Conservation (phyloP, 2,797 vertebrate species). For the Loris lydekkerianus region DNA sequence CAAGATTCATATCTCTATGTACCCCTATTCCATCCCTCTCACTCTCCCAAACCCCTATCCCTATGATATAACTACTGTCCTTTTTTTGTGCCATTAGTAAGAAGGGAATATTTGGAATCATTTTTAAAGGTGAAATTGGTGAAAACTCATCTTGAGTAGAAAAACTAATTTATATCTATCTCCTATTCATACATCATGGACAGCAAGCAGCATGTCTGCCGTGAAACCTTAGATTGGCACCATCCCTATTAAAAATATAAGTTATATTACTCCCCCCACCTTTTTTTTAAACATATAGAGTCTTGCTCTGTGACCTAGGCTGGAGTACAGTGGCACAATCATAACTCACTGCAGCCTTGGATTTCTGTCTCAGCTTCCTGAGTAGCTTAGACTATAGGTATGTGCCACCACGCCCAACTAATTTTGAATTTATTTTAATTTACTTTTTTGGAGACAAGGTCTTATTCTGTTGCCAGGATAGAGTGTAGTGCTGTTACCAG, state of each 20-base stretch:
- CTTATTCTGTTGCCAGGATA: background rate
- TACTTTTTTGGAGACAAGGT: background rate
- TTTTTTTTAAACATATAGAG: background rate
- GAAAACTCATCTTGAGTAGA: conserved; percentile 47
- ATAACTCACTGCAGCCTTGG: too few relatives aligned
- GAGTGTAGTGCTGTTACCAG: background rate
- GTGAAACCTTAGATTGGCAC: background rate
- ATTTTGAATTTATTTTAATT: background rate
- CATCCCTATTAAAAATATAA: conserved; percentile 29
- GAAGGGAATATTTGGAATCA: background rate
- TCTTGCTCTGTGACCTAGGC: background rate
- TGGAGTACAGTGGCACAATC: too few relatives aligned
- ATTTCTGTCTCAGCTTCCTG: too few relatives aligned
- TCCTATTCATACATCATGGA: background rate
- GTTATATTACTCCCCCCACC: background rate
- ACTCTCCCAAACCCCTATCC: background rate
- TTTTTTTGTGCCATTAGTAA: background rate
- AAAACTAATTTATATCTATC: background rate
- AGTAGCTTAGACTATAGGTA: too few relatives aligned
- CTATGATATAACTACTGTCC: background rate
- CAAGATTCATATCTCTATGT: background rate
- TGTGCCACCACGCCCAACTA: background rate
- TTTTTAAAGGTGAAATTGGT: conserved; percentile 39
- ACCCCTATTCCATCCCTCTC: background rate
- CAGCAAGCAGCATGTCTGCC: background rate